Conservation (phyloP, 35 echinoderm and acorn worm genomes). For the Hemicentrotus pulcherrimus region DNA sequence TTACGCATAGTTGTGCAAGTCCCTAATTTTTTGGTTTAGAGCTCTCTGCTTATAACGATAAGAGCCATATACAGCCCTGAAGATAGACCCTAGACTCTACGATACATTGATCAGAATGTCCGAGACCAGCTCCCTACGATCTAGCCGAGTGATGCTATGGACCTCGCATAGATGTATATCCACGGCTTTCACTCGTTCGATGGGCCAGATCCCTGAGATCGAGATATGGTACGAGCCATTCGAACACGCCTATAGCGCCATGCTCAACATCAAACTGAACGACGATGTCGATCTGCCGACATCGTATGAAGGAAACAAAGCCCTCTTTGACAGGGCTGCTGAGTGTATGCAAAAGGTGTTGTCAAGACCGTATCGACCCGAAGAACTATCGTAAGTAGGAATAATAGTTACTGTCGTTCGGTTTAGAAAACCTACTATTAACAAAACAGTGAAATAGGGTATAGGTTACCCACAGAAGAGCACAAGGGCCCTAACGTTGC, state of each 20-base stretch:
- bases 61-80: no score
- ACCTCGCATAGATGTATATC: background rate
- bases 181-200: background rate
- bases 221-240: conserved; percentile 34
- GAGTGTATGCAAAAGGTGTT: background rate
- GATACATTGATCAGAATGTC: background rate
- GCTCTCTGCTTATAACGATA: no score
- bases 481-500: no score
- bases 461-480: no score
- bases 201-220: background rate
- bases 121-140: background rate
- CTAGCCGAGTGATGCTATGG: conserved; percentile 1
- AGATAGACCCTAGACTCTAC: no score
- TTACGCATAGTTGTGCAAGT: no score
- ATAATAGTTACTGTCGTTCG: no score
- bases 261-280: background rate
- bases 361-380: background rate
- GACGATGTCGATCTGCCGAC: conserved; percentile 4
- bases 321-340: background rate
- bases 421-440: no score
- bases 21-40: no score
- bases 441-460: no score
- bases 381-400: background rate
- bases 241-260: background rate
- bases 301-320: conserved; percentile 4